Conservation (phyloP, 1,140 invertebrate genomes). For the Pseudobourletiella spinata region DNA sequence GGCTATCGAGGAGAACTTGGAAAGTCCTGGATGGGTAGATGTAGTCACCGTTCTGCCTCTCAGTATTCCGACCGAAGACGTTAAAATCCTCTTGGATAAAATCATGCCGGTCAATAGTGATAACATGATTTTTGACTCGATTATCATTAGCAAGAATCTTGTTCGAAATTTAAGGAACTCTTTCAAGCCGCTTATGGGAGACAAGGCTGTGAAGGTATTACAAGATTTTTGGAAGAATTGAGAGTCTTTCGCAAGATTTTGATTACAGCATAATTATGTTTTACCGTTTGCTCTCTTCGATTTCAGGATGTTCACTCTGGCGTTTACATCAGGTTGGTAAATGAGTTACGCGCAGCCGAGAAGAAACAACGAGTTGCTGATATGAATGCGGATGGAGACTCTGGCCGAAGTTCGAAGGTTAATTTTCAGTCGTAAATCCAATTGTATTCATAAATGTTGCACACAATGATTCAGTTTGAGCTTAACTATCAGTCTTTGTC, state of each 20-base stretch:
- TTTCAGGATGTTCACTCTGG: constrained; percentile 54
- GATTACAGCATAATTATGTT: constrained; percentile 31
- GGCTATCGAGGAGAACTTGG: constrained; percentile 29
- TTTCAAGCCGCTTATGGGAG: constrained; percentile 57
- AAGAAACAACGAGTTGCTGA: constrained; percentile 41
- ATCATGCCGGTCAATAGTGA: constrained; percentile 43
- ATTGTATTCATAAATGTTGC: too few species aligned
- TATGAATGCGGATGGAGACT: constrained; percentile 51
- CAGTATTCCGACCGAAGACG: constrained; percentile 65
- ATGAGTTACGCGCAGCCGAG: constrained; percentile 50
- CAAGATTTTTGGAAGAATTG: too few species aligned
- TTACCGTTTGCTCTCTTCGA: too few species aligned
- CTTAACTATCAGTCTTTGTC: constrained; percentile 3
- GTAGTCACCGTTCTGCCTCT: constrained; percentile 57
- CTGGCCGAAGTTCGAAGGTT: constrained; percentile 44
- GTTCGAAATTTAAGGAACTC: constrained; percentile 58
- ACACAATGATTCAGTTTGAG: not conserved
- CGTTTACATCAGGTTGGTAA: constrained; percentile 46
- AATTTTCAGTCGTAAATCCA: too few species aligned
- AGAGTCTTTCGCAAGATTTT: constrained; percentile 37
- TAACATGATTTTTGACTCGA: constrained; percentile 43
- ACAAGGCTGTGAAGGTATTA: constrained; percentile 49
- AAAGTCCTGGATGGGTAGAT: constrained; percentile 35
- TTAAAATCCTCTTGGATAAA: constrained; percentile 57
- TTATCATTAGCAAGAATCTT: constrained; percentile 50